Percentiles rank a stretch among this genome's conserved stretches.
These are phyloP conservation scores for Thyatira batis DNA, from an alignment of 2,888 invertebrate genomes.

Conservation along the genomic window DNA sequence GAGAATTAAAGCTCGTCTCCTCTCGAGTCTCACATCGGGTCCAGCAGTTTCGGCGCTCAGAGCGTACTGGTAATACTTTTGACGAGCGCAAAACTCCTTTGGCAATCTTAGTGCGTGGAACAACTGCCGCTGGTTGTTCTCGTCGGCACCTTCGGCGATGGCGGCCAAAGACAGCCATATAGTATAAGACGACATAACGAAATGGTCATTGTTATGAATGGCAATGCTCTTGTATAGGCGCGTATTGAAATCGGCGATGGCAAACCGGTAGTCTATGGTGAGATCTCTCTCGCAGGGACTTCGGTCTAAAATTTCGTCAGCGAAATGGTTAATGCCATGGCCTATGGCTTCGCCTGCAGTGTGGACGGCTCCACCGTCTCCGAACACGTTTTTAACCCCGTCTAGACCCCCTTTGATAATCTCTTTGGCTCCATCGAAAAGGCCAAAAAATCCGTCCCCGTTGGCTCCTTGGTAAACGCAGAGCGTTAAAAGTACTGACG, in stretches of 20 bases:
- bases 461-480: background rate
- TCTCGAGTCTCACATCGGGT: conserved; percentile 23
- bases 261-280: background rate
- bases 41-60: conserved; percentile 25
- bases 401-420: background rate
- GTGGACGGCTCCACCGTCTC: background rate
- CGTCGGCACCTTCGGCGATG: conserved; percentile 36
- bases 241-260: background rate
- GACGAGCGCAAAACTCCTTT: conserved; percentile 26
- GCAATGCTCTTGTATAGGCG: conserved; percentile 15
- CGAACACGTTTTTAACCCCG: background rate
- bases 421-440: background rate
- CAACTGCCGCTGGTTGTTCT: conserved; percentile 16
- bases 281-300: background rate
- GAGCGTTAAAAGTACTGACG: background rate
- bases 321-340: background rate
- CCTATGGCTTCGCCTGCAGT: background rate
- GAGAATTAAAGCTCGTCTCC: conserved; percentile 23
- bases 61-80: conserved; percentile 34
- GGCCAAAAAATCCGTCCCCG: background rate
- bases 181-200: conserved; percentile 33
- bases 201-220: conserved; percentile 17
- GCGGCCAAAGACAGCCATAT: conserved; percentile 39
- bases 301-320: background rate
- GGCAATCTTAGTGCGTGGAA: conserved; percentile 31